A percentile compares a stretch with the other conserved stretches of the same genome.
These are phyloP conservation scores for Ameiurus melas DNA, from an alignment of 2,113 vertebrate genomes.

Conservation along the genomic window DNA sequence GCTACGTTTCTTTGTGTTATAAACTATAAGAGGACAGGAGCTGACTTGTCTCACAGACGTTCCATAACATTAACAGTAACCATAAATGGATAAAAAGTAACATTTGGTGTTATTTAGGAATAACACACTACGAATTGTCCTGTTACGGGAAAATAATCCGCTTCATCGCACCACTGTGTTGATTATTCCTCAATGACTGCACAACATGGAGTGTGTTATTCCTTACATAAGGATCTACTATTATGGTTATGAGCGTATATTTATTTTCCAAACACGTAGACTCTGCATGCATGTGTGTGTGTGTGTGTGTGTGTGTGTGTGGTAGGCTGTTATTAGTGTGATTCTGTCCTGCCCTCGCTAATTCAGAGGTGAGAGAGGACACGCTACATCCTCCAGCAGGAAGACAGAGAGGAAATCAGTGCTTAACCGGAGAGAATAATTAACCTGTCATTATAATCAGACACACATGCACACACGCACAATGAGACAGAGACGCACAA, in stretches of 20 bases:
- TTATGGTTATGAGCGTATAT: neutral
- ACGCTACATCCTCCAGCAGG: constrained; percentile 52
- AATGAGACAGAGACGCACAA: constrained; percentile 41
- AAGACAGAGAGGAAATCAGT: constrained; percentile 60
- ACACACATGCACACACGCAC: constrained; percentile 53
- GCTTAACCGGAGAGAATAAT: constrained; percentile 73
- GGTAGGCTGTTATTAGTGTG: constrained; percentile 64
- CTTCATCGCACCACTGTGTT: neutral
- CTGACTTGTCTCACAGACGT: neutral
- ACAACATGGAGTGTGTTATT: neutral
- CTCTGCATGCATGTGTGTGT: neutral
- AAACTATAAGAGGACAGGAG: neutral
- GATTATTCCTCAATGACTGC: neutral
- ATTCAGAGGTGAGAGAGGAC: constrained; percentile 54
- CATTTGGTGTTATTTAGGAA: neutral
- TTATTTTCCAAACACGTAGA: constrained; percentile 32
- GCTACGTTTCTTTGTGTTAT: neutral
- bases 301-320: constrained; percentile 28
- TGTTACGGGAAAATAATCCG: neutral
- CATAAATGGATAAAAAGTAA: neutral
- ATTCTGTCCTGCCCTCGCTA: constrained; percentile 50
- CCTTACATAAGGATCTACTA: neutral
- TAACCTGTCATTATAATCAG: constrained; percentile 76
- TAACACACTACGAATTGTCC: neutral
- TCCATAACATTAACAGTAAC: neutral